These are phyloP conservation scores for Atherinosoma microstoma DNA, from an alignment of 2,797 vertebrate species.

Conservation along the genomic window DNA sequence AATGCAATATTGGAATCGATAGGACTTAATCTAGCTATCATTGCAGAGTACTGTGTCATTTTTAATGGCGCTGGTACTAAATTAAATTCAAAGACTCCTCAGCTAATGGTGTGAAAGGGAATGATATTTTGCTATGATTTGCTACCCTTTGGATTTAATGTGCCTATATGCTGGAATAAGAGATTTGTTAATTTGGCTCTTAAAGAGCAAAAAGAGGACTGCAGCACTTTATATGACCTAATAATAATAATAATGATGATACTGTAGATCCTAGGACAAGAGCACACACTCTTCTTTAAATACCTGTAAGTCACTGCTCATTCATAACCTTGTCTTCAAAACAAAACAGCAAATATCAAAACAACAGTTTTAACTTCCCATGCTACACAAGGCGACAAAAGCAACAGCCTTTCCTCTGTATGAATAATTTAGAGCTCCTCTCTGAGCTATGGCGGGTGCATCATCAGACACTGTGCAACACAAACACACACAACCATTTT, in stretches of 20 bases:
- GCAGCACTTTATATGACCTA: slow-evolving; percentile 52
- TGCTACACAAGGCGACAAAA: slow-evolving; percentile 78
- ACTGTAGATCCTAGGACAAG: slow-evolving; percentile 13
- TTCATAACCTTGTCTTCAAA: slow-evolving; percentile 59
- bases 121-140: slow-evolving; percentile 80
- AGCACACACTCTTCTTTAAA: slow-evolving; percentile 28
- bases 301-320: slow-evolving; percentile 57
- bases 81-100: slow-evolving; percentile 84
- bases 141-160: slow-evolving; percentile 69
- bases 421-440: slow-evolving; percentile 84
- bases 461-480: slow-evolving; percentile 75
- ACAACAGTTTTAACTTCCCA: slow-evolving; percentile 79
- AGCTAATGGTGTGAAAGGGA: slow-evolving; percentile 81
- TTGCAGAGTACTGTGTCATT: slow-evolving; percentile 84
- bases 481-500: slow-evolving; percentile 83
- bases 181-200: slow-evolving; percentile 63
- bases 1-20: slow-evolving; percentile 83
- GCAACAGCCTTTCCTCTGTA: slow-evolving; percentile 80
- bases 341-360: slow-evolving; percentile 71
- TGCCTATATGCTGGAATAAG: slow-evolving; percentile 56
- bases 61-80: slow-evolving; percentile 81
- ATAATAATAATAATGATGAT: slow-evolving; percentile 52
- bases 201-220: slow-evolving; percentile 52
- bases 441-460: slow-evolving; percentile 69
- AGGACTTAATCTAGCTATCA: slow-evolving; percentile 84